phyloP scores from a whole-genome alignment of 2,113 vertebrate species.

The Alethe castanea region DNA sequence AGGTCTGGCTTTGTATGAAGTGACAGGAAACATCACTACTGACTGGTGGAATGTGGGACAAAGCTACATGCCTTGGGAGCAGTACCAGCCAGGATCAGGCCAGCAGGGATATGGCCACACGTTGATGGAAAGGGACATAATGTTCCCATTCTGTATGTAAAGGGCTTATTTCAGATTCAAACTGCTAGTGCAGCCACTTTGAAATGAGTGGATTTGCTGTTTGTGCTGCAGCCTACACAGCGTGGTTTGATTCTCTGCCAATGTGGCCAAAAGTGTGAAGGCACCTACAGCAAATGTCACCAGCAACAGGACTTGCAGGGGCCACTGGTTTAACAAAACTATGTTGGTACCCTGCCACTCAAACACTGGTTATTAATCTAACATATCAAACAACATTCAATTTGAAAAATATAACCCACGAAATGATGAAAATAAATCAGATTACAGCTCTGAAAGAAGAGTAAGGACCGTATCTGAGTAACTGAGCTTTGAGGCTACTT shows the following conservation, averaged over 20 bases:
- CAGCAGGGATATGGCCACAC: neutral
- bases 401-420: neutral
- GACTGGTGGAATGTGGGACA: fast-evolving
- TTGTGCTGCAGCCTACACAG: neutral
- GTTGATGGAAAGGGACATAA: neutral
- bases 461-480: neutral
- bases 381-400: neutral
- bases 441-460: neutral
- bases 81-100: neutral
- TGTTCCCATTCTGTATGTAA: neutral
- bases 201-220: neutral
- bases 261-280: neutral
- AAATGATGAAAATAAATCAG: neutral
- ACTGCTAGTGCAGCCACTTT: neutral
- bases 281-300: neutral
- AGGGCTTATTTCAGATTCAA: neutral
- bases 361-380: neutral
- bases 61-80: neutral
- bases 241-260: neutral
- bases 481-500: neutral
- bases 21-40: neutral
- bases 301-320: neutral
- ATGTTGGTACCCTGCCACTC: neutral
- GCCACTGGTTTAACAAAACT: neutral
- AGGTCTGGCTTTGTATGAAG: neutral